These are phyloP conservation scores for Scolopax rusticola DNA, from an alignment of 2,797 vertebrate species.

Conservation along the genomic window DNA sequence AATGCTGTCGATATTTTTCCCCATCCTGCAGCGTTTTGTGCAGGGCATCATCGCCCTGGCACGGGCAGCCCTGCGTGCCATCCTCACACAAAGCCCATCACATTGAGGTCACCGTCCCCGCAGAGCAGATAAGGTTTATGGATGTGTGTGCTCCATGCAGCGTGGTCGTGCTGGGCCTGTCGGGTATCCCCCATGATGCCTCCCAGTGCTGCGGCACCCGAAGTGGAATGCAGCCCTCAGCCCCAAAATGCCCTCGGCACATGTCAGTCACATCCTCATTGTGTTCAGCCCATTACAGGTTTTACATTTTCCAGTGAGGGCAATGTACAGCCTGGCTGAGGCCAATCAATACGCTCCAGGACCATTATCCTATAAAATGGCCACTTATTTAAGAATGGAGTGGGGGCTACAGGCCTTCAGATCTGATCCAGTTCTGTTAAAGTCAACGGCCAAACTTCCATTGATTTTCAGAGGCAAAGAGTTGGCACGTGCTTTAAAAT, in stretches of 20 bases:
- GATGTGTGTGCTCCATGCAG: background rate
- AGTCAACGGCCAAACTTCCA: slow-evolving; percentile 46
- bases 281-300: slow-evolving; percentile 36
- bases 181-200: fast-evolving
- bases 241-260: background rate
- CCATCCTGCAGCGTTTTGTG: background rate
- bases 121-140: background rate
- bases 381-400: slow-evolving; percentile 57
- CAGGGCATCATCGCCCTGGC: fast-evolving
- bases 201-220: background rate
- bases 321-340: slow-evolving; percentile 25
- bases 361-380: slow-evolving; percentile 70
- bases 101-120: fast-evolving
- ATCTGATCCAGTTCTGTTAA: slow-evolving; percentile 42
- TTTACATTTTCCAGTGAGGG: slow-evolving; percentile 50
- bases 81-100: fast-evolving
- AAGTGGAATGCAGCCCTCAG: background rate
- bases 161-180: fast-evolving
- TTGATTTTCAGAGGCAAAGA: slow-evolving; percentile 49
- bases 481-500: slow-evolving; percentile 42
- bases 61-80: fast-evolving
- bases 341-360: slow-evolving; percentile 54
- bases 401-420: slow-evolving; percentile 27
- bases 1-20: background rate
- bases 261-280: background rate